Base-by-base conservation (phyloP, 2,797 vertebrate species). In the Sebastes diaconus region DNA sequence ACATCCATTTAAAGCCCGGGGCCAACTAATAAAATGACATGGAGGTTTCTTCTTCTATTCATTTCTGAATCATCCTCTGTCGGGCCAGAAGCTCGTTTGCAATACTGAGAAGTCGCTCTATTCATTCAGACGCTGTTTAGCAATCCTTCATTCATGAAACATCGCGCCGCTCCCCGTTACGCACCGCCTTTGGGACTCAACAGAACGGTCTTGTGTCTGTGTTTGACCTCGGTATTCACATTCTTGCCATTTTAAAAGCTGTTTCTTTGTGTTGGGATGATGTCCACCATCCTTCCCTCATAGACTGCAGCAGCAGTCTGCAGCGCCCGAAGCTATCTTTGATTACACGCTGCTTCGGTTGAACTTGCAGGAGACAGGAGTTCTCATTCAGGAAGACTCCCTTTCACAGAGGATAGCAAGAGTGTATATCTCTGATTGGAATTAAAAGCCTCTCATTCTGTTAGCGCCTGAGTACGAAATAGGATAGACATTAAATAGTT, bases 281-380 rank as follows among this genome's bases (percentile, higher is more conserved):
- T 88, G 92, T 88, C 91, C 88, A 86, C 86, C 70, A 74, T 85
- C 83, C 75, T 73, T 84, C 78, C 76, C 68, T 84, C 84, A 34
- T 50, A 75, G 80, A 83, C 83, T 81, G 80, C 82, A 58, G 87
- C 83, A 71, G 84, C 87, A 82, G 84, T 25, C 85, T 87, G 83
- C 60, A 69, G 34, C 22, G 91, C 94, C 93, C 57, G 68, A 22
- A 91, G 94, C 94, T 60, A 91, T 93, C 85, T 84, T 77, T 90
- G 91, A 90, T 93, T 92, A 91, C 82, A 86, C 24, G 84, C 90
- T 85, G 89, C 87, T 88, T 73, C 46, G 20, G 85, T 81, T 91
- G 90, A 92, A 94, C 92, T 91, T 92, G 84, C 65, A 71, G 85
- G 81, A 88, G 88, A 94, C 88, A 90, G 88, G 84, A 86, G 83